Evolutionary conservation across 1,140 invertebrate genomes (phyloP), one percentile per base, ranked within the genome.

Genomic region (Sarcophaga bullata): DNA sequence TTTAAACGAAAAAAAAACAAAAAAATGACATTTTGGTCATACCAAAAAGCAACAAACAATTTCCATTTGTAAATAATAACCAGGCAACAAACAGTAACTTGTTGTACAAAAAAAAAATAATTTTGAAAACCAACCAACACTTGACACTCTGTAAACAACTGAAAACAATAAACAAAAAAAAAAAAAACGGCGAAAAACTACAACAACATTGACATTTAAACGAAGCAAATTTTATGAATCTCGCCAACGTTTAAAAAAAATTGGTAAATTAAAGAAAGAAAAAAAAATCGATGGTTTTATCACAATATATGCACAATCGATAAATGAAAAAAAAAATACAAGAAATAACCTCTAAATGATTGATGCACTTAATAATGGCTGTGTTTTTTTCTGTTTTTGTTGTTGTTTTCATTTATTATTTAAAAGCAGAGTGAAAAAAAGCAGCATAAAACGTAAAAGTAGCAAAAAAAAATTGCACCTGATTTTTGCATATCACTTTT

Each of bases 181-280:
- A 37, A 50, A 78, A n/a, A 10, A 75, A 46, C n/a, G 13, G 52
- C 11, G 52, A 15, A 11, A 58, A 15, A 10, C 11, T n/a, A 58
- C 54, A 58, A 58, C n/a, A 78, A 78, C 75, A 78, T 78, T 78
- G 75, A 78, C 75, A 78, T 78, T 78, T 78, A 78, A 78, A 78
- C 50, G 75, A 49, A 52, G 48, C 37, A 78, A 78, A 78, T 78
- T 49, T 78, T 50, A 78, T 73, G 48, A 78, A 78, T 48, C 50
- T 11, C 75, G 48, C 75, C 75, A 78, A 78, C 75, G 75, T 48
- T 78, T 52, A 73, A n/a, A 78, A 19, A 52, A 48, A 47, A n/a
- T n/a, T n/a, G n/a, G n/a, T 17, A 17, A 19, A 50, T n/a, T n/a
- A 78, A 78, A 11, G 1, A 50, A 46, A 73, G 17, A 52, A 17